Evolutionary conservation across 2,888 invertebrate genomes (phyloP).

Genomic region (Mimumesa dahlbomi): DNA sequence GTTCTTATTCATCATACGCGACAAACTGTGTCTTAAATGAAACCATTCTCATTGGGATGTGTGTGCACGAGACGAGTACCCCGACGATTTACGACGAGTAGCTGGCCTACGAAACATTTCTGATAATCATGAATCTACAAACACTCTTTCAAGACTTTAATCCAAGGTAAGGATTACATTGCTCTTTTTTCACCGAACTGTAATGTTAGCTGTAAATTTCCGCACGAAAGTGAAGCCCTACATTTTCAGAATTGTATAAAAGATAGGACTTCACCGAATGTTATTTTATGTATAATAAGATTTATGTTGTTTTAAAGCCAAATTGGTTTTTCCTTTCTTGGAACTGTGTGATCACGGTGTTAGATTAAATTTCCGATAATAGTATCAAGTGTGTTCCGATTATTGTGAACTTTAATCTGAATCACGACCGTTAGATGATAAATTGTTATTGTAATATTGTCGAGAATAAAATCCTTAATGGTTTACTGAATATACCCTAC

Average conservation of each 20-base stretch:
- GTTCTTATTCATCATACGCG: conserved; percentile 39
- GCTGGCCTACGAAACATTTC: conserved; percentile 65
- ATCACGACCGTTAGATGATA: too few species aligned
- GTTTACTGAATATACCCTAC: conserved; percentile 13
- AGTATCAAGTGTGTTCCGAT: too few species aligned
- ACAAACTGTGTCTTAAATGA: conserved; percentile 53
- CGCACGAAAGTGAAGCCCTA: background rate
- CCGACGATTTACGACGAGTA: conserved; percentile 53
- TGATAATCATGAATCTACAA: conserved; percentile 89
- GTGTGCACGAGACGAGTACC: conserved; percentile 39
- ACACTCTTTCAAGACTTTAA: conserved; percentile 95
- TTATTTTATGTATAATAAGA: conserved; percentile 1
- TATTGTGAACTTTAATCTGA: too few species aligned
- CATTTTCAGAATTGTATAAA: background rate
- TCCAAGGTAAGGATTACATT: conserved; percentile 86
- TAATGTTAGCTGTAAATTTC: background rate
- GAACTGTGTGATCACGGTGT: background rate
- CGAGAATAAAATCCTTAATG: background rate
- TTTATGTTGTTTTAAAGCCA: conserved; percentile 9
- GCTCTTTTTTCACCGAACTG: background rate
- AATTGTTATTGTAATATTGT: background rate
- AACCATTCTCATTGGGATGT: conserved; percentile 46
- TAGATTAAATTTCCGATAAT: too few species aligned
- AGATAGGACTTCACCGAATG: background rate
- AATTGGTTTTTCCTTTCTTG: conserved; percentile 2